A percentile compares a stretch with the other conserved stretches of the same genome.
Evolutionary conservation across 2,797 vertebrate genomes (phyloP).

Genomic region (Rhinoraja longicauda): DNA sequence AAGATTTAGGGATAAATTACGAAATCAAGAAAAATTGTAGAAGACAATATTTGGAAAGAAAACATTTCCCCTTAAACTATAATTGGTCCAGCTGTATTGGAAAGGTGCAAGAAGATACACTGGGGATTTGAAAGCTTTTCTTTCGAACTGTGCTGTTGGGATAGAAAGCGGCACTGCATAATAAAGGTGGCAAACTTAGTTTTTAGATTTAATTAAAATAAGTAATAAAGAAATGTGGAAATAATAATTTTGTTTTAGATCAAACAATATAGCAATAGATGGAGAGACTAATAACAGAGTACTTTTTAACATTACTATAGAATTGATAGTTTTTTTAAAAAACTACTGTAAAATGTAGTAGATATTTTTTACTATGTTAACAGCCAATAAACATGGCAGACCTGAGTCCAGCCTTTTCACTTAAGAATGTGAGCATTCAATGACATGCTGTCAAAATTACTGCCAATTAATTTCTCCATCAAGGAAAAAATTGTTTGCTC

Average conservation of each 20-base stretch:
- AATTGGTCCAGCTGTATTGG: background rate
- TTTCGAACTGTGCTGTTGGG: background rate
- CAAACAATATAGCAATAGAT: background rate
- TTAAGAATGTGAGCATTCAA: background rate
- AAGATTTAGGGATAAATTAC: background rate
- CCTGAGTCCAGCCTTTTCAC: background rate
- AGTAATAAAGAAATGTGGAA: background rate
- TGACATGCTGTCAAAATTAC: background rate
- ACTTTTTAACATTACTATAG: background rate
- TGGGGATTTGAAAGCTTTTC: background rate
- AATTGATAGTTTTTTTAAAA: background rate
- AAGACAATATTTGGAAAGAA: background rate
- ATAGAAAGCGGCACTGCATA: background rate
- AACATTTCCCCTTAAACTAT: background rate
- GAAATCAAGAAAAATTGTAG: background rate
- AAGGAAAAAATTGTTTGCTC: too few species aligned
- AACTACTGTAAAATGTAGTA: background rate
- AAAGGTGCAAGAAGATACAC: background rate
- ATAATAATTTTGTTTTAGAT: background rate
- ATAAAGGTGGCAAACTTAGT: background rate
- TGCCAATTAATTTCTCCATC: background rate
- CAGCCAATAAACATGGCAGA: background rate
- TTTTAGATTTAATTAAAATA: background rate
- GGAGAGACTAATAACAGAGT: background rate
- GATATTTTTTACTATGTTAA: background rate